Evolutionary conservation across 1,140 invertebrate species (phyloP), one percentile per base, ranked within the genome.

Genomic region (Neodiprion fabricii): DNA sequence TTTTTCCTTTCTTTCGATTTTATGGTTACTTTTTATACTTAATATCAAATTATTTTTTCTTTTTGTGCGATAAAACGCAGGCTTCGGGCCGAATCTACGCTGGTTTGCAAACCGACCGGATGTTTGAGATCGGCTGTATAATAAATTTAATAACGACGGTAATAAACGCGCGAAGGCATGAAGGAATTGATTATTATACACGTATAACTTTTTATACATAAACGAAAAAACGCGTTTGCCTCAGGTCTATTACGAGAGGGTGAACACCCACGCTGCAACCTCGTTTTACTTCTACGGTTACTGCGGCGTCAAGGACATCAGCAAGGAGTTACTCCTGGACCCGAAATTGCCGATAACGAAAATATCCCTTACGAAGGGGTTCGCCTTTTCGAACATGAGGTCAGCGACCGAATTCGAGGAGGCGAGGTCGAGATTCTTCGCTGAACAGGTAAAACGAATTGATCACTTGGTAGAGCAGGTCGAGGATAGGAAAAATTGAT

Each of bases 321-420:
- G 94, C 23, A 92, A 93, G 77, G 91, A 92, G 47, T 85, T 96
- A 5, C 86, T 91, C 7, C 81, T 92, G 17, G 92, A 94, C 79
- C 86, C 94, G 10, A 91, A 91, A 78, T 93, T 92, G 77, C 92
- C 94, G 9, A 93, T 95, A 78, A 95, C 94, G 1, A 93, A 93
- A 84, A 93, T 95, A 65, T 91, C 92, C 40, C 92, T 96, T 76
- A 94, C 92, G 76, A 96, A 96, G 85, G 94, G 94, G 3, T 96
- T 96, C 81, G 94, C 94, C 0, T 96, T 96, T 82, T 93, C 94
- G 12, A 95, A 94, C 80, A 90, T 94, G 67, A 92, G 94, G 77
- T 93, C 95, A 1, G 94, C 95, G 4, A 92, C 90, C 81, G 95
- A 95, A 87, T 96, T 96, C 82, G 95, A 96, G 83, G 94, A 96